phyloP scores from a whole-genome alignment of 2,113 vertebrate genomes.

The Gymnarchus niloticus region DNA sequence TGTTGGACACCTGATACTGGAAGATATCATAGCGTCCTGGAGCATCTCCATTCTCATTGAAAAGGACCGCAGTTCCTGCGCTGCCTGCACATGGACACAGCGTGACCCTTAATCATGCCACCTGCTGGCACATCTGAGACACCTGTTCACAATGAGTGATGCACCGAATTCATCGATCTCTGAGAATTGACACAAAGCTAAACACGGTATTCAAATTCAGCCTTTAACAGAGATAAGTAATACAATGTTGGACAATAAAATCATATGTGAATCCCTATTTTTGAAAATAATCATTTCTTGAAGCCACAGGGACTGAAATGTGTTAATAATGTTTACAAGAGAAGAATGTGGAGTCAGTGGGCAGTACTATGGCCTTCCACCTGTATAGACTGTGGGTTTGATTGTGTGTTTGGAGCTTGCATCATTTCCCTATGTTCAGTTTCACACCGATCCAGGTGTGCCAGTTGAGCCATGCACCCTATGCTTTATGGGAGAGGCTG shows the following conservation, averaged over 20 bases:
- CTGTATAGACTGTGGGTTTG: not conserved
- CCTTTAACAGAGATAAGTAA: not conserved
- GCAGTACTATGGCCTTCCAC: not conserved
- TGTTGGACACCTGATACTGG: slow-evolving; percentile 82
- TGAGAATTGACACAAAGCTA: not conserved
- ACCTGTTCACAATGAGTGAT: not conserved
- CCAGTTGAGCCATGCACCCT: not conserved
- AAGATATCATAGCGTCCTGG: slow-evolving; percentile 90
- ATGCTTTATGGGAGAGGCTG: not conserved
- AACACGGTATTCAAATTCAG: slow-evolving; percentile 10
- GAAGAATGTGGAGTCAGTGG: no score
- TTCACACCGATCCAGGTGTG: no score
- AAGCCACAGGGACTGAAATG: not conserved
- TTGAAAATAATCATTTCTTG: not conserved
- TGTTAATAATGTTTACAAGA: not conserved
- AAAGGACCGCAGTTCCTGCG: slow-evolving; percentile 78
- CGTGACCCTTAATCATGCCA: not conserved
- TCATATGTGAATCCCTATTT: not conserved
- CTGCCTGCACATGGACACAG: slow-evolving; percentile 62
- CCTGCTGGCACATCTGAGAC: not conserved
- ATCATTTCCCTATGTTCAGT: not conserved
- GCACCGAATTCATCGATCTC: not conserved
- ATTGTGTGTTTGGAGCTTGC: not conserved
- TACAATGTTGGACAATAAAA: not conserved
- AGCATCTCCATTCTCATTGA: slow-evolving; percentile 85